Evolutionary conservation across 2,113 vertebrate species (phyloP).

Genomic region (Cottus gobio): DNA sequence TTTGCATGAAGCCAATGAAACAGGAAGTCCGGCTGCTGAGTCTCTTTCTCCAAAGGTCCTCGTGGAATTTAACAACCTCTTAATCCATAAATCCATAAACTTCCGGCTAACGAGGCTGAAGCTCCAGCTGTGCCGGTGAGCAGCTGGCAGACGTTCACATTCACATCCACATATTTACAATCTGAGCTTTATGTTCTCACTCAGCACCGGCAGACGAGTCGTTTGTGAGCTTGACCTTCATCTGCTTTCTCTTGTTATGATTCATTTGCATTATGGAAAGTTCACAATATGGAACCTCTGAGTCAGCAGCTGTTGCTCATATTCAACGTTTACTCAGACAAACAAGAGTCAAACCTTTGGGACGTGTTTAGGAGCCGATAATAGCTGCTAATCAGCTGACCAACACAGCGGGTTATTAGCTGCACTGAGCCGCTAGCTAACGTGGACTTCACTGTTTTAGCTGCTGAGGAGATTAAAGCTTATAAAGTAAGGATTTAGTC

Average conservation of each 20-base stretch:
- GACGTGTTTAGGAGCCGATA: too few relatives aligned
- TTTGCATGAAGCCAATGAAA: too few relatives aligned
- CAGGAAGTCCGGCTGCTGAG: too few relatives aligned
- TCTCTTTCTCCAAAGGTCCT: too few relatives aligned
- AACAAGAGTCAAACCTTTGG: too few relatives aligned
- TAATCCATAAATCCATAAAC: too few relatives aligned
- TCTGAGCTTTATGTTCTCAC: neutral
- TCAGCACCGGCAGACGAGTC: too few relatives aligned
- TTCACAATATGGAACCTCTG: neutral
- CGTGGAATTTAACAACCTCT: too few relatives aligned
- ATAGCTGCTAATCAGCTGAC: neutral
- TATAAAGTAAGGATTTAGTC: too few relatives aligned
- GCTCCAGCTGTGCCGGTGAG: conserved; percentile 7
- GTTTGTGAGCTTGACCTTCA: neutral
- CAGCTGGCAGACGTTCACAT: neutral
- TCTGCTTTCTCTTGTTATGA: neutral
- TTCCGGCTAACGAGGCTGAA: conserved; percentile 13
- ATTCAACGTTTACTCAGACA: neutral
- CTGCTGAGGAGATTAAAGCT: neutral
- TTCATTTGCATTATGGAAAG: neutral
- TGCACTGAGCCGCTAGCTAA: neutral
- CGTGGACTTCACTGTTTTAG: neutral
- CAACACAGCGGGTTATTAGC: too few relatives aligned
- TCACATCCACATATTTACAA: neutral
- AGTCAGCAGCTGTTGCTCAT: neutral